Evolutionary conservation across 2,113 vertebrate species (phyloP), one percentile per base, ranked within the genome.

Genomic region (Pao palembangensis): DNA sequence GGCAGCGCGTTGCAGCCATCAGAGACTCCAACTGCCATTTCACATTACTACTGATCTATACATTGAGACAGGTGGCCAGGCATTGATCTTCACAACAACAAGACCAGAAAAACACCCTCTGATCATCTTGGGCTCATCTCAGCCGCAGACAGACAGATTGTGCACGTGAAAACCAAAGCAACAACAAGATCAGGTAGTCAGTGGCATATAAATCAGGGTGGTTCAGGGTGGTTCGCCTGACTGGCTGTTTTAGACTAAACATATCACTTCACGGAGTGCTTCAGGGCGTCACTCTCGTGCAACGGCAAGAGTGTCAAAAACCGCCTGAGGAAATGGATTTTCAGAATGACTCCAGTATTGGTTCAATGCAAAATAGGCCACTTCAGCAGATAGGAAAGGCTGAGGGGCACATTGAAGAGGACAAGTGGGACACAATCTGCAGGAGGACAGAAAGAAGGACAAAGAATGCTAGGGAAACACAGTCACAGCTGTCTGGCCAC

Each of bases 41-140:
- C 80, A 81, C 83, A 86, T 87, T 72, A 58, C 69, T 82, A 88
- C 86, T 76, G 85, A 88, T 88, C 78, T 78, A 73, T 66, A 51
- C 58, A 51, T 61, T 23, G 66, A 81, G 69, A 75, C 51, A 78
- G 58, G 71, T 6, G n/a, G 64, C 51, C 11, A 5, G 1, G 43
- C 74, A 89, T 87, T 44, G 86, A 91, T 90, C 72, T 75, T 67
- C 52, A 66, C 65, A 58, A 76, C 23, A 54, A 61, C 65, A 76
- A 69, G 49, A 59, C 34, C 58, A 72, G 55, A 65, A 64, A 54
- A 73, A 63, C 64, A 73, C 55, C 51, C 70, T 61, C 48, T 47
- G 63, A 61, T 63, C 51, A 59, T 56, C 64, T 58, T 17, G 55
- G 67, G 58, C 65, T 69, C 34, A 23, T 28, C 61, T 48, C 51